Conservation (phyloP, 1,140 invertebrate genomes). For the Ruditapes philippinarum region DNA sequence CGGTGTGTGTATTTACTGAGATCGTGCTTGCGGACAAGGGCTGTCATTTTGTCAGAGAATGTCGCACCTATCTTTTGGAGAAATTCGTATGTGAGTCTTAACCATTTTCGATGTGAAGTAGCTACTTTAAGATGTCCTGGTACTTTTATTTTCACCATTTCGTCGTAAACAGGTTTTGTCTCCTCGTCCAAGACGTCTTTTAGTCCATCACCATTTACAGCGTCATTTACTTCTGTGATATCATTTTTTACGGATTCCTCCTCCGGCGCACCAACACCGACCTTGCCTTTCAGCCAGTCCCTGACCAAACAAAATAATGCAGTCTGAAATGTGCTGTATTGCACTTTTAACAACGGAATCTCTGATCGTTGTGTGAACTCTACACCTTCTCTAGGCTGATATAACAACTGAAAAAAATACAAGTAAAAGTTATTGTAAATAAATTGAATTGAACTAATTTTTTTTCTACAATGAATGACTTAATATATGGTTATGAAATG, state of each 20-base stretch:
- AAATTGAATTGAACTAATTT: no score
- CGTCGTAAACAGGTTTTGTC: constrained; percentile 12
- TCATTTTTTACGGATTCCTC: constrained; percentile 15
- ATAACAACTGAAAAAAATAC: constrained; percentile 14
- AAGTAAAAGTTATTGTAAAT: no score
- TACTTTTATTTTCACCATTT: constrained; percentile 48
- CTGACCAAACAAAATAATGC: background rate
- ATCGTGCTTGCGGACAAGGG: constrained; percentile 28
- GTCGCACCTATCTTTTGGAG: constrained; percentile 10
- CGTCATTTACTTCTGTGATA: constrained; percentile 32
- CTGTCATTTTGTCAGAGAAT: constrained; percentile 50
- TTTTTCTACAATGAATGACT: no score
- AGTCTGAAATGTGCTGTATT: background rate
- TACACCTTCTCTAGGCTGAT: background rate
- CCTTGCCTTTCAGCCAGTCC: constrained; percentile 46
- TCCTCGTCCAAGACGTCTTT: background rate
- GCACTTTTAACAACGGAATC: constrained; percentile 18
- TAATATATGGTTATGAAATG: no score
- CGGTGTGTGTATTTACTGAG: constrained; percentile 59
- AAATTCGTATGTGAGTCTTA: constrained; percentile 33
- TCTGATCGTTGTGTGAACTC: background rate
- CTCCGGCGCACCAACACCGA: constrained; percentile 12
- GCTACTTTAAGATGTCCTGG: constrained; percentile 37
- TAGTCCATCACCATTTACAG: background rate
- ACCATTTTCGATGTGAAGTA: constrained; percentile 47